phyloP scores from a whole-genome alignment of 2,797 vertebrate species.

The Sebastes hopkinsi region DNA sequence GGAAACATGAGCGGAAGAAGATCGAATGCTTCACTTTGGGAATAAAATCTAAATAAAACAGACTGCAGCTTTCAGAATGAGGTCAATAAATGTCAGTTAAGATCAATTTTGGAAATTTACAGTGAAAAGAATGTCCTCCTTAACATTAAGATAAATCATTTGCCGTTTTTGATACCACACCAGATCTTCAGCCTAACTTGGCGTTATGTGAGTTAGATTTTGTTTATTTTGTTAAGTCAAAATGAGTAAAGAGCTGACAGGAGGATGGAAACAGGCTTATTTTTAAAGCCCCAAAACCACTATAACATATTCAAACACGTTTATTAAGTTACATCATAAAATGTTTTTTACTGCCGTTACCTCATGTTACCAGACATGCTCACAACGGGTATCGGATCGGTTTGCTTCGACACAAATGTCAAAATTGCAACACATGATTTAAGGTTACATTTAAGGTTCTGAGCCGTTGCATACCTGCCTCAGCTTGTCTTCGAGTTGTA shows the following conservation, averaged over 20 bases:
- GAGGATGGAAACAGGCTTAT: neutral
- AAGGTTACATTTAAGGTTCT: constrained; percentile 27
- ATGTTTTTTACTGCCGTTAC: neutral
- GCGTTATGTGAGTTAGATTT: neutral
- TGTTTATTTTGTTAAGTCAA: constrained; percentile 15
- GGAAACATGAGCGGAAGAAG: neutral
- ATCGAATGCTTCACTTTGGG: neutral
- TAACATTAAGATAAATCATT: neutral
- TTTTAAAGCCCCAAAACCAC: neutral
- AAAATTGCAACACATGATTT: constrained; percentile 22
- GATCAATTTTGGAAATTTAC: neutral
- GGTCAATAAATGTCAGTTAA: constrained; percentile 4
- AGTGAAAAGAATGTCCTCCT: neutral
- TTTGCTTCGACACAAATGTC: neutral
- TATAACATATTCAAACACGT: neutral
- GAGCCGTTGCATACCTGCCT: constrained; percentile 52
- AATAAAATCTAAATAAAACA: neutral
- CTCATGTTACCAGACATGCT: neutral
- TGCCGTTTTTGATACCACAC: neutral
- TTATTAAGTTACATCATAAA: neutral
- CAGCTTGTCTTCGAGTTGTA: constrained; percentile 65
- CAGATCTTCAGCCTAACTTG: neutral
- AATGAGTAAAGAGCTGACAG: neutral
- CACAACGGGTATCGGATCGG: neutral
- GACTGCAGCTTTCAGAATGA: neutral